Evolutionary conservation across 2,888 invertebrate species (phyloP).

Genomic region (Dioctria rufipes): DNA sequence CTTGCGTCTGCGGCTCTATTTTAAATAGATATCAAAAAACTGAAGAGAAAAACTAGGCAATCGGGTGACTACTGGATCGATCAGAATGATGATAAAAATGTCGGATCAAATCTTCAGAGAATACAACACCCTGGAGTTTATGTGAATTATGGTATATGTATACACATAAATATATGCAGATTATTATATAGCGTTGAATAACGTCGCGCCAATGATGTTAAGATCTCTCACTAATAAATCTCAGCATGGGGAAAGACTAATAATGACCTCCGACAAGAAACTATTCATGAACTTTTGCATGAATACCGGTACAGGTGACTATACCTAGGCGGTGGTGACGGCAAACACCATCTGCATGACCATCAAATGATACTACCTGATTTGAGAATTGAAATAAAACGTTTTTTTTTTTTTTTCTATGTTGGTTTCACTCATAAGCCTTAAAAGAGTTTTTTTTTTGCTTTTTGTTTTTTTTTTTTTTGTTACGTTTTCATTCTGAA

Average conservation of each 20-base stretch:
- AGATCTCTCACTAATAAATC: slow-evolving; percentile 38
- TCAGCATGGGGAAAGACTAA: background rate
- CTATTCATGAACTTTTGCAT: slow-evolving; percentile 40
- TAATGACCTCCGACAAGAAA: slow-evolving; percentile 30
- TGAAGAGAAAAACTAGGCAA: background rate
- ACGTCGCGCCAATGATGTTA: background rate
- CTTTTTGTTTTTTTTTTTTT: slow-evolving; percentile 32
- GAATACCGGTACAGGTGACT: slow-evolving; percentile 33
- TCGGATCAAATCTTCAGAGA: background rate
- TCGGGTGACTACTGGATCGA: background rate
- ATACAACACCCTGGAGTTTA: slow-evolving; percentile 21
- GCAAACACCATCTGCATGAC: slow-evolving; percentile 46
- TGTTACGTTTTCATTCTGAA: slow-evolving; percentile 28
- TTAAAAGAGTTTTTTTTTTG: background rate
- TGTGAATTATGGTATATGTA: background rate
- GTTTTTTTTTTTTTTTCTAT: background rate
- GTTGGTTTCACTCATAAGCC: too few species aligned
- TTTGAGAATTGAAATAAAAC: slow-evolving; percentile 33
- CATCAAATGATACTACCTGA: slow-evolving; percentile 50
- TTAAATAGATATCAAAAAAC: background rate
- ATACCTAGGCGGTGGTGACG: slow-evolving; percentile 18
- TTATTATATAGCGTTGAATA: background rate
- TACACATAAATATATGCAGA: too few species aligned
- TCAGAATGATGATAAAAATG: background rate
- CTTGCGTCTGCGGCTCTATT: too few species aligned